Evolutionary conservation across 1,140 invertebrate species (phyloP), one percentile per base, ranked within the genome.

Genomic region (Zeugodacus cucurbitae): DNA sequence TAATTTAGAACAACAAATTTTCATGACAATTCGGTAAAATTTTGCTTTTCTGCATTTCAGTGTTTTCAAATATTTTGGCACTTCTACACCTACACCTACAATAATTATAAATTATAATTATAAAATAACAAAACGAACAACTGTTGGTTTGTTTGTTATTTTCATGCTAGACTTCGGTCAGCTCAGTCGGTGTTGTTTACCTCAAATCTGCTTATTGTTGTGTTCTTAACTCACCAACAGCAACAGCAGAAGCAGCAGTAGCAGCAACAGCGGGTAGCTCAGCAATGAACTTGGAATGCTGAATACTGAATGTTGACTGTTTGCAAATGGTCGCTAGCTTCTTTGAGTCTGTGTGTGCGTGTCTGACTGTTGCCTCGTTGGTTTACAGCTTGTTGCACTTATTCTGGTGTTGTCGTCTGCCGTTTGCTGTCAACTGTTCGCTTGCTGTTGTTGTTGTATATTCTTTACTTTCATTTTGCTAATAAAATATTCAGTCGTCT

Each of bases 401-500:
- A 17, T 17, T 41, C 14, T 82, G 41, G n/a, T 41, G 37, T 29
- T 74, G 67, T 34, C 67, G 41, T 20, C 20, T 74, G 64, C 22
- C 22, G 26, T 6, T 41, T 74, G 41, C 44, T 41, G 70, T 34
- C 70, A 74, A 37, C 32, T 37, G 32, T 41, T 41, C 37, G 70
- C 20, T 82, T 22, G 3, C 8, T 82, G 41, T 48, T 82, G 22
- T 70, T 70, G 48, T 54, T 20, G 0, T 17, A 17, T 26, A 48
- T 48, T 14, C 20, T 48, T 82, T 29, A 6, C 67, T 74, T 74
- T 74, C 34, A 37, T 74, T 74, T 48, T 82, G 34, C 22, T 82
- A 48, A 34, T 82, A 82, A 82, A 82, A 82, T 82, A 82, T 82
- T 82, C 74, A 82, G 74, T 82, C 74, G 74, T 82, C 74, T 82